Base-by-base conservation (phyloP, 2,113 vertebrate genomes). In the Lethenteron reissneri region DNA sequence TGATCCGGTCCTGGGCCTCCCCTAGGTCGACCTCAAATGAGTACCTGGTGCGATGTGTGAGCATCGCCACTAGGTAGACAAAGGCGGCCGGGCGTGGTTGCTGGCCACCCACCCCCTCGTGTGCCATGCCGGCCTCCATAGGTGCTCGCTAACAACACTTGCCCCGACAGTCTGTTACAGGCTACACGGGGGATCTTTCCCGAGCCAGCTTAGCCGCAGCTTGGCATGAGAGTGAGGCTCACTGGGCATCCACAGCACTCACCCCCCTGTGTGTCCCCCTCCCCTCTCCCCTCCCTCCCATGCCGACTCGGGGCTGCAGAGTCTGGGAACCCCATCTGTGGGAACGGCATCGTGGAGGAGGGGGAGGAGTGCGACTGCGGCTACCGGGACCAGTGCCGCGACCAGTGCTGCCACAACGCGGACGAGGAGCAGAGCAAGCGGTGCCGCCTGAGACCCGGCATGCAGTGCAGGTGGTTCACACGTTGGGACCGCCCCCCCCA, bases 281-380 rank as follows among this genome's bases (percentile, higher is more conserved):
- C 60, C 60, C 17, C 60, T 17, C 60, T 3, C 21, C 21, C 21
- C 21, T n/a, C n/a, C n/a, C n/a, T n/a, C n/a, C n/a, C n/a, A n/a
- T n/a, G n/a, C n/a, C 60, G 14, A 14, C 60, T 64, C 21, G 41
- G 41, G 41, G 41, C 41, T 13, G 6, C 56, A 99, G 94, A 95
- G 76, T 95, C 92, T 73, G 94, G 94, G 58, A 88, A 94, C 74
- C 92, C 94, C 57, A 99, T 92, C 76, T 99, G 94, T 81, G 94
- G 94, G 21, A 99, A 99, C 68, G 91, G 92, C 19, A 79, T 99
- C 72, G 90, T 99, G 70, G 94, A 99, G 78, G 73, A 75, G 41
- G 89, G 86, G 69, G 94, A 99, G 68, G 25, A 95, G 72, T 99
- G 94, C 76, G 94, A 99, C 72, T 99, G 94, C 70, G 94, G 94